Conservation (phyloP, 1,140 invertebrate genomes). For the Drosophila triauraria region DNA sequence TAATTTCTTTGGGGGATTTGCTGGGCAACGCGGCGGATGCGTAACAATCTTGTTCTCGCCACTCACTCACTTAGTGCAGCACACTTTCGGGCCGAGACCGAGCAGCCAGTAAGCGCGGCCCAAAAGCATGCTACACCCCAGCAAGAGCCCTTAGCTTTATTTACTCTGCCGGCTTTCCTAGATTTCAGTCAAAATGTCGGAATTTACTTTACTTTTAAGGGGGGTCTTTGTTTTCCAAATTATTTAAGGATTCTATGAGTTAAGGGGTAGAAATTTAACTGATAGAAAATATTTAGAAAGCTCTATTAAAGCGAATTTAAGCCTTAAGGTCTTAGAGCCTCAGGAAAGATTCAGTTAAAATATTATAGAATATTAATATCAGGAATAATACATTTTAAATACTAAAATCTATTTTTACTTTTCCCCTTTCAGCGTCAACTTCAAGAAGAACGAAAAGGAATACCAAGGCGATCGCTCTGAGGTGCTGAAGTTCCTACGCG, state of each 20-base stretch:
- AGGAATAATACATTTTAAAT: too few species aligned
- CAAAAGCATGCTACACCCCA: constrained; percentile 59
- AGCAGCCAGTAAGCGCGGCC: constrained; percentile 4
- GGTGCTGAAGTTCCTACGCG: constrained; percentile 96
- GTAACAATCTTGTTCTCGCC: constrained; percentile 65
- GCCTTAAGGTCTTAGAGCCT: too few species aligned
- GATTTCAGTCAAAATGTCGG: not conserved
- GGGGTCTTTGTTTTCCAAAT: not conserved
- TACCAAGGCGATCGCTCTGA: constrained; percentile 95
- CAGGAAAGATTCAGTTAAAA: too few species aligned
- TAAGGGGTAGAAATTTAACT: too few species aligned
- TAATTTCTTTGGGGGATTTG: constrained; percentile 74
- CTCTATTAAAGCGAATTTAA: too few species aligned
- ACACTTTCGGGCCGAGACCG: constrained; percentile 59
- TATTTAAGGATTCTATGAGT: not conserved
- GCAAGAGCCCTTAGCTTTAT: constrained; percentile 1
- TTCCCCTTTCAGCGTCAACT: constrained; percentile 96
- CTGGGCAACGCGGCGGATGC: constrained; percentile 59
- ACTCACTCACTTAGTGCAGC: constrained; percentile 62
- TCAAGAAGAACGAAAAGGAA: constrained; percentile 97
- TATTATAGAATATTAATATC: too few species aligned
- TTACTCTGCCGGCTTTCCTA: constrained; percentile 1
- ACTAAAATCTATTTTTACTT: too few species aligned
- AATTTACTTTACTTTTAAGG: not conserved
- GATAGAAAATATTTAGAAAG: not conserved